A percentile compares a stretch with the other conserved stretches of the same genome.
These are phyloP conservation scores for Phanerotoma sp. DNA, from an alignment of 2,888 invertebrate species.

Conservation along the genomic window DNA sequence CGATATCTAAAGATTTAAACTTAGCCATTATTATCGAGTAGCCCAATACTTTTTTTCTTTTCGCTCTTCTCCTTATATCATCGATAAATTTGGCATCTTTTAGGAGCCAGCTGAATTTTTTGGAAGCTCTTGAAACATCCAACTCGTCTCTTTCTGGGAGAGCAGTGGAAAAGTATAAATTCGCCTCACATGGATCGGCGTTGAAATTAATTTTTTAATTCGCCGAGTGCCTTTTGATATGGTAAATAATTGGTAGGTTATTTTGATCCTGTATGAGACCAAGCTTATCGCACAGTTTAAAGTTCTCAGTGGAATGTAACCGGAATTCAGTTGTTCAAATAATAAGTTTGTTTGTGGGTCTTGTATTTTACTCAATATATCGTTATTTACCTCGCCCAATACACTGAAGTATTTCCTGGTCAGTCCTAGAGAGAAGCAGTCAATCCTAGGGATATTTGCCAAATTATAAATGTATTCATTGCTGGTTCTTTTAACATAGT, in stretches of 20 bases:
- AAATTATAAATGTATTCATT: constrained; percentile 15
- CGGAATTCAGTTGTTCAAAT: not conserved
- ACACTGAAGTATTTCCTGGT: not conserved
- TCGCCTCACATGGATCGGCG: not conserved
- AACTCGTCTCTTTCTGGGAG: not conserved
- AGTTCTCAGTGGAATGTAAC: too few species aligned
- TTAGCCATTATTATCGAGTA: too few species aligned
- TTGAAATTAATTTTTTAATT: not conserved
- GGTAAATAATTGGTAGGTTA: not conserved
- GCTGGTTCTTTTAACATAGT: constrained; percentile 10
- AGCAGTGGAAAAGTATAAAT: not conserved
- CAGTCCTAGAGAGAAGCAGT: not conserved
- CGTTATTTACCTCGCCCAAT: not conserved
- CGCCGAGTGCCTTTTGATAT: not conserved
- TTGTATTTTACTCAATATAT: not conserved
- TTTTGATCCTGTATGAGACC: not conserved
- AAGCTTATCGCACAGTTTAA: too few species aligned
- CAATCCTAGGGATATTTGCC: constrained; percentile 10
- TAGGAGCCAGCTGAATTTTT: not conserved
- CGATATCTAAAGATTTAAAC: too few species aligned
- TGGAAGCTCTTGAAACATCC: too few species aligned
- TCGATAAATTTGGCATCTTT: not conserved
- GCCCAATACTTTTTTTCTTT: not conserved
- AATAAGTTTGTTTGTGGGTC: not conserved
- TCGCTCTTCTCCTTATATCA: not conserved